Percentiles rank a stretch among this genome's conserved stretches.
Evolutionary conservation across 2,113 vertebrate genomes (phyloP).

Genomic region (Etheostoma spectabile): DNA sequence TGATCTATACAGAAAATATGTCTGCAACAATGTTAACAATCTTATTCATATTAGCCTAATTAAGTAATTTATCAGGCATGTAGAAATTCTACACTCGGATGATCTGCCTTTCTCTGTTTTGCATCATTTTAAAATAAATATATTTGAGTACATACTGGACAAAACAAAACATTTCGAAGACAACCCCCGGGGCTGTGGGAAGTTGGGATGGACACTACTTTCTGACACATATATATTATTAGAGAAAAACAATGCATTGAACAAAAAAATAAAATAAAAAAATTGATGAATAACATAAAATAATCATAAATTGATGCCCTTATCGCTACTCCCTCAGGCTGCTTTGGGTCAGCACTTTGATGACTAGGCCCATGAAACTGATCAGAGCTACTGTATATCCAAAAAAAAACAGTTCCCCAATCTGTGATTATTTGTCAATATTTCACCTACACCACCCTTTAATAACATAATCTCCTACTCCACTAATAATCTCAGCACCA

Average conservation of each 20-base stretch:
- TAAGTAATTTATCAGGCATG: not conserved
- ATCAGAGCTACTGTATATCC: not conserved
- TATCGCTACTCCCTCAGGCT: not conserved
- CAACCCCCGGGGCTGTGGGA: too few relatives aligned
- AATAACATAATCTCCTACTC: not conserved
- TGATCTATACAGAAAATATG: not conserved
- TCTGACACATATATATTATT: not conserved
- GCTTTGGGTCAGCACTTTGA: not conserved
- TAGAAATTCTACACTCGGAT: not conserved
- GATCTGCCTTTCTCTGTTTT: not conserved
- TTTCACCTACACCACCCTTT: not conserved
- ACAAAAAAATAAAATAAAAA: not conserved
- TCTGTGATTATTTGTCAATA: not conserved
- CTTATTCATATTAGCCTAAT: too few relatives aligned
- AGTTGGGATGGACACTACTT: too few relatives aligned
- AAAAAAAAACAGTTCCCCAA: not conserved
- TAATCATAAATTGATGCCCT: not conserved
- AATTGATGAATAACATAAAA: not conserved
- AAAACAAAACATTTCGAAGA: not conserved
- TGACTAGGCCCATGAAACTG: not conserved
- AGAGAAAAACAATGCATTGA: not conserved
- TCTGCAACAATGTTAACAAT: too few relatives aligned
- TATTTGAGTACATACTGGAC: not conserved
- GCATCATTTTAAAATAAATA: not conserved
- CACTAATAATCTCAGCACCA: not conserved